phyloP scores from a whole-genome alignment of 2,113 vertebrate species.

The Neotragus pygmaeus region DNA sequence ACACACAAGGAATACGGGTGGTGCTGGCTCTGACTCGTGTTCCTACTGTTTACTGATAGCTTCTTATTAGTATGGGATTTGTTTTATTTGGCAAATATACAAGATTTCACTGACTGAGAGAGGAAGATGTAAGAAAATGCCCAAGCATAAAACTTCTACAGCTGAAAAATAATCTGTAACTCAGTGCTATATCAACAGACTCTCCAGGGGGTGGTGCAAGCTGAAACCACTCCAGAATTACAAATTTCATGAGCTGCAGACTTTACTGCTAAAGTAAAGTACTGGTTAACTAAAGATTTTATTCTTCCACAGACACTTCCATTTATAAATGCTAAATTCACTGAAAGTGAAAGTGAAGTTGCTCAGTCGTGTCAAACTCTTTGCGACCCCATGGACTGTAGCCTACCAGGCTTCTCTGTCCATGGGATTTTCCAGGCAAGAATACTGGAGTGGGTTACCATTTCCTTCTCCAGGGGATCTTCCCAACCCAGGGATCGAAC shows the following conservation, averaged over 20 bases:
- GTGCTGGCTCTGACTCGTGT: slow-evolving; percentile 5
- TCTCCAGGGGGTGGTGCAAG: neutral
- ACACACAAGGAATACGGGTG: neutral
- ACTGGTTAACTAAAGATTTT: neutral
- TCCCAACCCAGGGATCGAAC: too few species aligned
- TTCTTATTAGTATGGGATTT: slow-evolving; percentile 39
- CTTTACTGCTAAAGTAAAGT: slow-evolving; percentile 11
- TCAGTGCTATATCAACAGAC: neutral
- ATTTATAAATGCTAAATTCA: slow-evolving; percentile 20
- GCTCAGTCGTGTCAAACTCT: too few species aligned
- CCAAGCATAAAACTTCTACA: neutral
- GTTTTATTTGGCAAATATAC: slow-evolving; percentile 57
- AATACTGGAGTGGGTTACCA: too few species aligned
- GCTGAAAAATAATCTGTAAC: slow-evolving; percentile 16
- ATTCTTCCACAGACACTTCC: neutral
- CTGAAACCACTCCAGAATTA: neutral
- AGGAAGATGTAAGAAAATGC: slow-evolving; percentile 46
- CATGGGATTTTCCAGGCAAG: too few species aligned
- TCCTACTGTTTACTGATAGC: slow-evolving; percentile 28
- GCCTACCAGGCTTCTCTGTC: too few species aligned
- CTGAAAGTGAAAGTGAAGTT: too few species aligned
- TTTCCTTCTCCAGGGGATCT: too few species aligned
- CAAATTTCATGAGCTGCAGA: slow-evolving; percentile 7
- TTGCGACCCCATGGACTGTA: too few species aligned
- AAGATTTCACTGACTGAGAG: slow-evolving; percentile 35